Base-by-base conservation (phyloP, 2,888 invertebrate species). In the Ophion slaviceki region DNA sequence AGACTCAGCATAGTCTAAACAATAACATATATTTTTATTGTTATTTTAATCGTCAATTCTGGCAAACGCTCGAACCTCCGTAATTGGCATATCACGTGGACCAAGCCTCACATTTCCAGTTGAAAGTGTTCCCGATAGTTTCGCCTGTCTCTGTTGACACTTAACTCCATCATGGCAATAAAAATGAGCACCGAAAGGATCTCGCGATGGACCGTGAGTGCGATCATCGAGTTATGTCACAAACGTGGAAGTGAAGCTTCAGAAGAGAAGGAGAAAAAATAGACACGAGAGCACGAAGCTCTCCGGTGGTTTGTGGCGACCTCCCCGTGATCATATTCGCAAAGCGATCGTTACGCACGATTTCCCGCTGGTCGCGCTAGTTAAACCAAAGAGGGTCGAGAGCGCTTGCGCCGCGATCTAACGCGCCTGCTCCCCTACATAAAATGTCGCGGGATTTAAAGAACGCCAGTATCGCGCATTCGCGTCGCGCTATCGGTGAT, bases 361-460 rank as follows among this genome's bases (percentile, higher is more conserved):
- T 57, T 74, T 62, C 24, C 11, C 14, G 66, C 36, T 45, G 59
- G 67, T 67, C 47, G 47, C 24, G 64, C 61, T 76, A 6, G 45
- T 57, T 40, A 14, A 40, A 24, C 20, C n/a, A 68, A 53, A 64
- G 68, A 68, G 68, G 66, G 47, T 14, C 78, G 76, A 20, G 20
- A 64, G 72, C 82, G 85, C 85, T 85, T 85, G 85, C 85, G 82
- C 85, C 71, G 47, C 47, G 57, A 62, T 47, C 57, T 59, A 59
- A 8, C 45, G 71, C 71, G 47, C 68, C 53, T 78, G 36, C 75
- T 62, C 67, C 57, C 45, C 77, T 79, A 80, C 82, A 85, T 85
- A 85, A 85, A 85, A 82, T 82, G 85, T 68, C 71, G 76, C 82
- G 17, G 61, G 71, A 82, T 82, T 82, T 67, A 32, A 75, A 82